Evolutionary conservation across 2,113 vertebrate species (phyloP).

Genomic region (Stigmatopora nigra): DNA sequence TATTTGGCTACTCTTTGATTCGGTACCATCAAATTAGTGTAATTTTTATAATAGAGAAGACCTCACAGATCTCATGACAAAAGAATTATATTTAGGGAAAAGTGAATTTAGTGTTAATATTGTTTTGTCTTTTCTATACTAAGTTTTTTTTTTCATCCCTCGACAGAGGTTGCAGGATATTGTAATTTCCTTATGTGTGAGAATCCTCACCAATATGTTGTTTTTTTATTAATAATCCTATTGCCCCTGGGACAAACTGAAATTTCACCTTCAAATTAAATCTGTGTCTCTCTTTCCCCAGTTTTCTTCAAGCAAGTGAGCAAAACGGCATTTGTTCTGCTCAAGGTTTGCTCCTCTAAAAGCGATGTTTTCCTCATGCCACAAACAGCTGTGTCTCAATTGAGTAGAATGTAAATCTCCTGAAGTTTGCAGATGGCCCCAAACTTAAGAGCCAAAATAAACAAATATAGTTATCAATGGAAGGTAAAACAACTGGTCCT

Average conservation of each 20-base stretch:
- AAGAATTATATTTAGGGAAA: not conserved
- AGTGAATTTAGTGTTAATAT: not conserved
- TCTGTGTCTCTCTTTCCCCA: not conserved
- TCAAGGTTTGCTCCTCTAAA: not conserved
- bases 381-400: not conserved
- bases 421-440: not conserved
- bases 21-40: conserved; percentile 31
- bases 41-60: conserved; percentile 23
- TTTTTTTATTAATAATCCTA: too few species aligned
- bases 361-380: not conserved
- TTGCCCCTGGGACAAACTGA: not conserved
- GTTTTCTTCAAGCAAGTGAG: not conserved
- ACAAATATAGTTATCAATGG: not conserved
- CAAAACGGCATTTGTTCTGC: not conserved
- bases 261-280: not conserved
- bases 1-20: conserved; percentile 34
- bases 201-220: too few species aligned
- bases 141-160: not conserved
- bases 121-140: not conserved
- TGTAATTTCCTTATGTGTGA: too few species aligned
- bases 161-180: too few species aligned
- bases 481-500: not conserved
- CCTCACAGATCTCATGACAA: not conserved
- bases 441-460: not conserved
- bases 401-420: not conserved